Base-by-base conservation (phyloP, 2,888 invertebrate genomes). In the Drosophila atroscutellata region DNA sequence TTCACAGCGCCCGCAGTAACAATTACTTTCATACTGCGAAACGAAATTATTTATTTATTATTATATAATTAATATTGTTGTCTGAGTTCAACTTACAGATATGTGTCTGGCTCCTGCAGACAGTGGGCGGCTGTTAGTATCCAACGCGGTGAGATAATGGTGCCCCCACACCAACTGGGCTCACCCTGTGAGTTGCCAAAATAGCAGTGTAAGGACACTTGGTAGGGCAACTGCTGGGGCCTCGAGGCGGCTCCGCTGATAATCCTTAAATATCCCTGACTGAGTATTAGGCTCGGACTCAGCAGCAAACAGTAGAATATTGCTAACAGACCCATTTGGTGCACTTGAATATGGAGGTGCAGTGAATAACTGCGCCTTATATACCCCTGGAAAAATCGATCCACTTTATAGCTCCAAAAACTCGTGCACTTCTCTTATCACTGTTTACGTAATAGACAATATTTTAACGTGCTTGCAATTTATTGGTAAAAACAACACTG, bases 101-200 rank as follows among this genome's bases (percentile, higher is more conserved):
- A 18, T 0, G 34, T 4, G 15, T 26, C 13, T 1, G 58, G 45
- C 5, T 69, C 68, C 39, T 76, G 51, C 18, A 85, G 54, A 8
- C 84, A 85, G 50, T 84, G 84, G 0, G 90, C 84, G 2, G 84
- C 90, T 9, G 84, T 89, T 0, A 84, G 57, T 37, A 84, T 75
- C 79, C 88, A 87, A 2, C 63, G 68, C 3, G 15, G 39, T 5
- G 70, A 63, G 11, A 84, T 76, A n/a, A 84, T 73, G 6, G 77
- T 72, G 7, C 90, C 84, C 0, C 84, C 84, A 39, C 84, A 84
- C 13, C 61, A 13, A 36, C 26, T 69, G 3, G 62, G 49, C 2
- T 54, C 47, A 7, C 62, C 20, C 3, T 1, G 9, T 0, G 32
- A 11, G 4, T 42, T 62, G 11, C 28, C 20, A 8, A 84, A 89